Percentiles rank a stretch among this genome's conserved stretches.
Evolutionary conservation across 1,140 invertebrate species (phyloP).

Genomic region (Pogonomyrmex californicus): DNA sequence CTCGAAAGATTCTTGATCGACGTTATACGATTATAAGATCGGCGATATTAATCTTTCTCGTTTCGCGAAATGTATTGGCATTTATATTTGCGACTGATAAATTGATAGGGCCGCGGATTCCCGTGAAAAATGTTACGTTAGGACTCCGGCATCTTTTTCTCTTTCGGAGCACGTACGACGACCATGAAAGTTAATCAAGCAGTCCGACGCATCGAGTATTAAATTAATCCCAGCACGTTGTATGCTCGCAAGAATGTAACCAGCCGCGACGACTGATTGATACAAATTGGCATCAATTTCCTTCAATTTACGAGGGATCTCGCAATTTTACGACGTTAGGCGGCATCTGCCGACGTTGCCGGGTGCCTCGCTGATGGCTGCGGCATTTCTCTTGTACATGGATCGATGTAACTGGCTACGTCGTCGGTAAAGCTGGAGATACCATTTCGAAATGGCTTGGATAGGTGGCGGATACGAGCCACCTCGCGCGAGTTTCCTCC

Average conservation of each 20-base stretch:
- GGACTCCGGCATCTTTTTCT: background rate
- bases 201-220: slow-evolving; percentile 69
- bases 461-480: slow-evolving; percentile 19
- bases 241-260: slow-evolving; percentile 62
- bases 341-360: slow-evolving; percentile 67
- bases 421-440: slow-evolving; percentile 54
- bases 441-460: slow-evolving; percentile 20
- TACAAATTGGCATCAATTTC: slow-evolving; percentile 82
- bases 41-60: background rate
- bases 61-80: background rate
- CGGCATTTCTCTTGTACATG: slow-evolving; percentile 3
- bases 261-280: slow-evolving; percentile 75
- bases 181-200: slow-evolving; percentile 78
- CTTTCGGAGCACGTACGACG: slow-evolving; percentile 61
- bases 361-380: background rate
- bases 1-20: background rate
- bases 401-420: slow-evolving; percentile 41
- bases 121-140: background rate
- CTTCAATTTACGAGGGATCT: slow-evolving; percentile 68
- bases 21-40: background rate
- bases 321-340: slow-evolving; percentile 59
- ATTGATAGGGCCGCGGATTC: background rate
- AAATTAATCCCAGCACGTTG: slow-evolving; percentile 74
- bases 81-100: slow-evolving; percentile 15
- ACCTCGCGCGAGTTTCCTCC: background rate